A percentile compares a stretch with the other conserved stretches of the same genome.
Evolutionary conservation across 1,140 invertebrate genomes (phyloP).

Genomic region (Drosophila tsacasi): DNA sequence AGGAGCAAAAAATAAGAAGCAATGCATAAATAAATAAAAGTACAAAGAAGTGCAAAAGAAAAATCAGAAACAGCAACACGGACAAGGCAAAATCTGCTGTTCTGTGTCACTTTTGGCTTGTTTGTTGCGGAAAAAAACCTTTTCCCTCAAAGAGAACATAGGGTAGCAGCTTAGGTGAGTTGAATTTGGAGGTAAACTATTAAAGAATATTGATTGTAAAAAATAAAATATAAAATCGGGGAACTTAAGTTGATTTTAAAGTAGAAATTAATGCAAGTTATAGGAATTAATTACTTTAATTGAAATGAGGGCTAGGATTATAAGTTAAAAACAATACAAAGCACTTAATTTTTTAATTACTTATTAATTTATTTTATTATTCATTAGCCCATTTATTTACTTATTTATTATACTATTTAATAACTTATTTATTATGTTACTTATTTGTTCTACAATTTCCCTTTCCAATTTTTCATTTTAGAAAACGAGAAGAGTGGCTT

Average conservation of each 20-base stretch:
- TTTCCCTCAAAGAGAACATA: slow-evolving; percentile 31
- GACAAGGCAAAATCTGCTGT: slow-evolving; percentile 58
- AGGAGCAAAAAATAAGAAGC: neutral
- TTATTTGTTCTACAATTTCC: neutral
- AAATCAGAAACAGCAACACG: slow-evolving; percentile 24
- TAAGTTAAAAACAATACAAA: neutral
- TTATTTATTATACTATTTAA: neutral
- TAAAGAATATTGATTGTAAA: no score
- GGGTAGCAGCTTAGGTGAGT: slow-evolving; percentile 9
- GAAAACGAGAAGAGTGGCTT: neutral
- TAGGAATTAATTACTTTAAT: neutral
- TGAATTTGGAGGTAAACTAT: neutral
- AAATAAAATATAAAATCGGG: neutral
- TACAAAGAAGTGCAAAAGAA: slow-evolving; percentile 3
- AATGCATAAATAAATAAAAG: slow-evolving; percentile 10
- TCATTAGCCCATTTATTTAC: neutral
- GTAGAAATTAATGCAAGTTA: neutral
- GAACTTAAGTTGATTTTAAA: no score
- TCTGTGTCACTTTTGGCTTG: slow-evolving; percentile 77
- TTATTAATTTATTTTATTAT: neutral
- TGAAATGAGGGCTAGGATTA: neutral
- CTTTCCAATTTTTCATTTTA: neutral
- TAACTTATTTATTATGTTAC: neutral
- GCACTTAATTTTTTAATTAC: neutral
- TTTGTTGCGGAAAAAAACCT: slow-evolving; percentile 73